Conservation (phyloP, 2,113 vertebrate genomes). For the Bucco capensis region DNA sequence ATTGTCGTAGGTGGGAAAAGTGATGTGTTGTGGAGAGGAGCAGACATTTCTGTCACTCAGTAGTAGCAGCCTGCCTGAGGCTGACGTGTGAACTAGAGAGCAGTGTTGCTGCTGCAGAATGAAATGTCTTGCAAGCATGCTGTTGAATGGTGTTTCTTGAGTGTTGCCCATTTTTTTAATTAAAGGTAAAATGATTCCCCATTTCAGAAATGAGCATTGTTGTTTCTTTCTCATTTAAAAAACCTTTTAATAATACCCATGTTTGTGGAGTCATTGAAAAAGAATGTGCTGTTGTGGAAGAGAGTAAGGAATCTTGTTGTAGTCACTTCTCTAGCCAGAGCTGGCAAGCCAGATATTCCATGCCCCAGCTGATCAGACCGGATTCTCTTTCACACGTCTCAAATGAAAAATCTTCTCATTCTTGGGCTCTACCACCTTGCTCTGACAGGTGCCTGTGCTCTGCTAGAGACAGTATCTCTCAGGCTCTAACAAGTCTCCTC, state of each 20-base stretch:
- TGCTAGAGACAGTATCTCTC: accelerated
- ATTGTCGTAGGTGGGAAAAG: not conserved
- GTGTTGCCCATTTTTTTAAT: not conserved
- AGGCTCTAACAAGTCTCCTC: not conserved
- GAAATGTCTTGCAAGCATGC: not conserved
- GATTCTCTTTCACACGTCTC: not conserved
- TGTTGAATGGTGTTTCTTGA: not conserved
- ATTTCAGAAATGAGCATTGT: not conserved
- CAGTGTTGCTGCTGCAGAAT: not conserved
- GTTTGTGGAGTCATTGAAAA: not conserved
- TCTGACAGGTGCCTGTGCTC: accelerated
- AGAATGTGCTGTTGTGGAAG: not conserved
- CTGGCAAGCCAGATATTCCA: not conserved
- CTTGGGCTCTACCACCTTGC: not conserved
- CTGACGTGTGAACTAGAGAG: not conserved
- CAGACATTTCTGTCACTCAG: not conserved
- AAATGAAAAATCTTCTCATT: not conserved
- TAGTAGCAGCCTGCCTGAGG: not conserved
- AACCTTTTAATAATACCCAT: not conserved
- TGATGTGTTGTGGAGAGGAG: not conserved
- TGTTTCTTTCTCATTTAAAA: not conserved
- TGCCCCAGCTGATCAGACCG: not conserved
- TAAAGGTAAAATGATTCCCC: not conserved
- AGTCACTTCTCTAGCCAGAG: not conserved
- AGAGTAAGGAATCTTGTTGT: not conserved